Evolutionary conservation across 1,140 invertebrate genomes (phyloP).

Genomic region (Catajapyx aquilonaris): DNA sequence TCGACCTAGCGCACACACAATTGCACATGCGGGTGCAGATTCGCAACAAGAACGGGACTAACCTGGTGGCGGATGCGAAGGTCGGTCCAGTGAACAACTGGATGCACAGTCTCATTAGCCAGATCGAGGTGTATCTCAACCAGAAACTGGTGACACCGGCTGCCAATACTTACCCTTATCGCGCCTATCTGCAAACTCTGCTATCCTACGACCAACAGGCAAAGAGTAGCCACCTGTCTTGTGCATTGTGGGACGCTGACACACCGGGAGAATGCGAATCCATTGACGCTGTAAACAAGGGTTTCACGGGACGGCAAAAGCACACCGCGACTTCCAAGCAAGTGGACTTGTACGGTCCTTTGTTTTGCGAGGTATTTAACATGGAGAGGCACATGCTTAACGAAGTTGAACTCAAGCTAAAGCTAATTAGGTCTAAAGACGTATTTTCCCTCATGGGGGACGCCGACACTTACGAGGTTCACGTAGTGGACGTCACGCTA

Average conservation of each 20-base stretch:
- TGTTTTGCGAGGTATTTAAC: constrained; percentile 12
- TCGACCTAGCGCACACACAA: constrained; percentile 19
- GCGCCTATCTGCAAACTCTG: constrained; percentile 22
- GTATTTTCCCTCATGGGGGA: constrained; percentile 9
- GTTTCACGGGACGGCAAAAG: constrained; percentile 13
- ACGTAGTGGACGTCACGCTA: constrained; percentile 10
- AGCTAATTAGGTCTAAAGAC: too few species aligned
- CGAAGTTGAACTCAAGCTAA: too few species aligned
- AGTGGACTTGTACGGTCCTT: constrained; percentile 13
- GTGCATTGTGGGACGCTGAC: constrained; percentile 13
- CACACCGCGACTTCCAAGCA: constrained; percentile 11
- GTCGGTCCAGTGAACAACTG: constrained; percentile 19
- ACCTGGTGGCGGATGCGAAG: constrained; percentile 6
- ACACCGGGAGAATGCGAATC: too few species aligned
- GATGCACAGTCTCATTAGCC: constrained; percentile 21
- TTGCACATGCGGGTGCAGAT: constrained; percentile 17
- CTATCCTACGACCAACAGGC: constrained; percentile 18
- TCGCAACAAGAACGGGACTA: constrained; percentile 10
- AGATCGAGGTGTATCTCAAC: too few species aligned
- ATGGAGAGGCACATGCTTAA: constrained; percentile 10
- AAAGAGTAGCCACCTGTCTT: constrained; percentile 19
- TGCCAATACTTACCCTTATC: constrained; percentile 23
- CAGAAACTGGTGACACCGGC: too few species aligned
- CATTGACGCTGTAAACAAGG: too few species aligned
- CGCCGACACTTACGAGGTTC: constrained; percentile 8